phyloP scores from a whole-genome alignment of 2,888 invertebrate genomes.

The Tineola bisselliella region DNA sequence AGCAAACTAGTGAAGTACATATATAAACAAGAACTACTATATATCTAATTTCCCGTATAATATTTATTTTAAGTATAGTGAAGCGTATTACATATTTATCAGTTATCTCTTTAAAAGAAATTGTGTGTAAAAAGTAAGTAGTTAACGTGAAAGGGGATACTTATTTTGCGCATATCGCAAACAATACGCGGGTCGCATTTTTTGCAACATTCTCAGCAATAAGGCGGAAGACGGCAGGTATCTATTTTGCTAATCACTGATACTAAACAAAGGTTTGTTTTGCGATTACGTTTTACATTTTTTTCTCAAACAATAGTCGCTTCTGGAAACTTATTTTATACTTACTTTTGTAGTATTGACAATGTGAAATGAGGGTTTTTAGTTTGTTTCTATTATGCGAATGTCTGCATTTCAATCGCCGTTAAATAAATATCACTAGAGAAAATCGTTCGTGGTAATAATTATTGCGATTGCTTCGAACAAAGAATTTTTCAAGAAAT shows the following conservation, averaged over 20 bases:
- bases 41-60: no score
- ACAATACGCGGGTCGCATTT: slow-evolving; percentile 1
- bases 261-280: slow-evolving; percentile 10
- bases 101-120: background rate
- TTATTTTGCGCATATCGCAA: slow-evolving; percentile 8
- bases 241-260: slow-evolving; percentile 12
- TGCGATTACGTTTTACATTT: background rate
- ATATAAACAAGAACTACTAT: no score
- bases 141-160: slow-evolving; percentile 7
- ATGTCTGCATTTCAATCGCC: background rate
- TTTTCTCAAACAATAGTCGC: slow-evolving; percentile 4
- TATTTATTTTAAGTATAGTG: background rate
- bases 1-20: no score
- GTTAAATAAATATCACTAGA: background rate
- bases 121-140: background rate
- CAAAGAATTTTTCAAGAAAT: no score
- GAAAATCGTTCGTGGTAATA: background rate
- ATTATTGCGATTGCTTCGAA: no score
- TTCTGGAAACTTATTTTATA: background rate
- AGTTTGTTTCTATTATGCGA: background rate
- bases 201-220: slow-evolving; percentile 8
- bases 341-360: slow-evolving; percentile 1
- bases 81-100: background rate
- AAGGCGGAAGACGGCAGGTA: slow-evolving; percentile 10
- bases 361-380: background rate